A percentile compares a stretch with the other conserved stretches of the same genome.
Evolutionary conservation across 2,888 invertebrate species (phyloP).

Genomic region (Metellina segmentata): DNA sequence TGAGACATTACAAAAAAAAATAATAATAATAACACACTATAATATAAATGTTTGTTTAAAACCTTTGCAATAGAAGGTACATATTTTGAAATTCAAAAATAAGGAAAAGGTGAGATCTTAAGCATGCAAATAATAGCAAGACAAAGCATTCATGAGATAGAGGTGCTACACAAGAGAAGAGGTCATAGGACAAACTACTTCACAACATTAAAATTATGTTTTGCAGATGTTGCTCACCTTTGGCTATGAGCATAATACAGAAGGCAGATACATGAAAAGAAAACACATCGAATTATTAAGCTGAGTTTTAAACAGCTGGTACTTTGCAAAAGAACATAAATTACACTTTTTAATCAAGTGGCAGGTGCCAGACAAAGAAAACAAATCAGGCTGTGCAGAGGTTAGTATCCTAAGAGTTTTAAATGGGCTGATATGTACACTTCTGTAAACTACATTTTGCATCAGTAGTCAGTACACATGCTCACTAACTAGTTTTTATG

Average conservation of each 20-base stretch:
- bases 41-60: too few species aligned
- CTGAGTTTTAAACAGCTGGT: not conserved
- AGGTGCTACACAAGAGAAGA: conserved; percentile 22
- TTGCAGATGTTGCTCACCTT: conserved; percentile 63
- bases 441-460: too few species aligned
- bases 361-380: not conserved
- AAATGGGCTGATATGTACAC: not conserved
- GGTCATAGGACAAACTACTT: conserved; percentile 27
- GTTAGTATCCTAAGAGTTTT: not conserved
- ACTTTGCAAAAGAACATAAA: not conserved
- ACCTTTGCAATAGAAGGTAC: not conserved
- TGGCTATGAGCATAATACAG: conserved; percentile 66
- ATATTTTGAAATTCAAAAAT: not conserved
- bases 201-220: conserved; percentile 45
- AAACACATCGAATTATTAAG: conserved; percentile 59
- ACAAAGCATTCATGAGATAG: conserved; percentile 21
- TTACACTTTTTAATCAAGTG: not conserved
- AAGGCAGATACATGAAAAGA: conserved; percentile 69
- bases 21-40: too few species aligned
- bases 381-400: not conserved
- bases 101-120: not conserved
- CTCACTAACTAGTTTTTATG: too few species aligned
- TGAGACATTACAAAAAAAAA: too few species aligned
- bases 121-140: conserved; percentile 17
- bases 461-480: too few species aligned